Evolutionary conservation across 2,888 invertebrate species (phyloP), one percentile per base, ranked within the genome.

Genomic region (Eurytoma adleriae): DNA sequence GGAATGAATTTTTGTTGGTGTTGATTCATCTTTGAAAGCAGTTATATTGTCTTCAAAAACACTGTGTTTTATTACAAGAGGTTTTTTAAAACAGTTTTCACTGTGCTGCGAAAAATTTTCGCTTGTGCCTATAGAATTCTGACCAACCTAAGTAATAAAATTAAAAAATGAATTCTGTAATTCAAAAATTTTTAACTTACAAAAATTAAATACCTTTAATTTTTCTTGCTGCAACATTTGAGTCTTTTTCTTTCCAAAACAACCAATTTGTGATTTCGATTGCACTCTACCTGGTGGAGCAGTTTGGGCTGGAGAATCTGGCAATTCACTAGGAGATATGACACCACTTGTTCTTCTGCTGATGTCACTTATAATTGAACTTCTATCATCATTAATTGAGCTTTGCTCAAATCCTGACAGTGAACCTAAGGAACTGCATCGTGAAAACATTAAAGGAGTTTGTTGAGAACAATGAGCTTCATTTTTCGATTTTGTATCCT

Each of bases 381-480:
- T 96, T 83, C 95, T 94, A 89, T 97, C 97, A 86, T 96, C 96
- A 83, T 94, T 94, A 79, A 96, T 96, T 71, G 96, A 96, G 86
- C 94, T 94, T 79, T 95, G 95, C 87, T 96, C 96, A 86, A 96
- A 96, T 86, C 97, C 97, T 80, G 96, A 96, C 74, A 99, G 91
- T 0, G 98, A 98, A 24, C 96, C 97, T 81, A 98, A 93, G 0
- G 98, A 98, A 89, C 97, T 98, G 83, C 96, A 96, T 30, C 98
- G 93, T 0, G 98, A 98, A 92, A 98, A 98, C 98, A 98, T 98
- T 40, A 98, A 92, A 0, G 98, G 98, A 0, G 98, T 98, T 71
- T 93, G 94, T 83, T 93, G 93, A 27, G 91, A 95, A 87, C 95
- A 96, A 84, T 95, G 94, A 71, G 93, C 94, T 83, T 93, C 93